A percentile compares a stretch with the other conserved stretches of the same genome.
These are phyloP conservation scores for Conopomorpha cramerella DNA, from an alignment of 1,140 invertebrate genomes.

Conservation along the genomic window DNA sequence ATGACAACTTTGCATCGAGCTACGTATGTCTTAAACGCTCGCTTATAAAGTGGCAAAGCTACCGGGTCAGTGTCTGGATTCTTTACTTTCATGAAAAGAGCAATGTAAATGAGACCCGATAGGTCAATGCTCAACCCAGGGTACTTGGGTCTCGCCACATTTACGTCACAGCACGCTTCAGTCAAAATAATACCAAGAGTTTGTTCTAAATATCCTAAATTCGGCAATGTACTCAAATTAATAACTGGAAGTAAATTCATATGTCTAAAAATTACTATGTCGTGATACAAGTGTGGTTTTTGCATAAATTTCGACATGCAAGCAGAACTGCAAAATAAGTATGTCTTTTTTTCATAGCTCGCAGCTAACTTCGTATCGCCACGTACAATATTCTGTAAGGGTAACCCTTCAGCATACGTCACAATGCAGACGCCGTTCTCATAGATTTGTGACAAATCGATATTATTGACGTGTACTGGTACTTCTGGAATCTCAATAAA, in stretches of 20 bases:
- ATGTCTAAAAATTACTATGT: slow-evolving; percentile 43
- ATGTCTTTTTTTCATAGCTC: slow-evolving; percentile 42
- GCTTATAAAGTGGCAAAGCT: slow-evolving; percentile 28
- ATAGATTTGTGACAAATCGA: slow-evolving; percentile 33
- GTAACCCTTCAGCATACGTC: slow-evolving; percentile 60
- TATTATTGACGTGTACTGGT: slow-evolving; percentile 38
- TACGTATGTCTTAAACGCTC: slow-evolving; percentile 33
- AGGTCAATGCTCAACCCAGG: slow-evolving; percentile 49
- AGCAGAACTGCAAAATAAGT: slow-evolving; percentile 56
- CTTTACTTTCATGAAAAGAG: slow-evolving; percentile 58
- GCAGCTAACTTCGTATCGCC: slow-evolving; percentile 44
- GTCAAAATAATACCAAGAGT: slow-evolving; percentile 55
- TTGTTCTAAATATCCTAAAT: slow-evolving; percentile 63
- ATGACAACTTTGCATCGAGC: slow-evolving; percentile 32
- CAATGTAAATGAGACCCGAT: slow-evolving; percentile 59
- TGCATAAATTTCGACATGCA: slow-evolving; percentile 58
- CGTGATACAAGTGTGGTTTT: slow-evolving; percentile 42
- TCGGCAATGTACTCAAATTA: slow-evolving; percentile 46
- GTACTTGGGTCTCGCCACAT: slow-evolving; percentile 59
- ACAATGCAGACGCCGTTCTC: slow-evolving; percentile 63
- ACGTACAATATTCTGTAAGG: slow-evolving; percentile 34
- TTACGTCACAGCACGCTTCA: slow-evolving; percentile 50
- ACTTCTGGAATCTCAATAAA: slow-evolving; percentile 47
- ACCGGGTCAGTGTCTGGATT: slow-evolving; percentile 28
- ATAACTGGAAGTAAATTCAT: slow-evolving; percentile 31